Evolutionary conservation across 2,888 invertebrate genomes (phyloP), one percentile per base, ranked within the genome.

Genomic region (Aquatica leii): DNA sequence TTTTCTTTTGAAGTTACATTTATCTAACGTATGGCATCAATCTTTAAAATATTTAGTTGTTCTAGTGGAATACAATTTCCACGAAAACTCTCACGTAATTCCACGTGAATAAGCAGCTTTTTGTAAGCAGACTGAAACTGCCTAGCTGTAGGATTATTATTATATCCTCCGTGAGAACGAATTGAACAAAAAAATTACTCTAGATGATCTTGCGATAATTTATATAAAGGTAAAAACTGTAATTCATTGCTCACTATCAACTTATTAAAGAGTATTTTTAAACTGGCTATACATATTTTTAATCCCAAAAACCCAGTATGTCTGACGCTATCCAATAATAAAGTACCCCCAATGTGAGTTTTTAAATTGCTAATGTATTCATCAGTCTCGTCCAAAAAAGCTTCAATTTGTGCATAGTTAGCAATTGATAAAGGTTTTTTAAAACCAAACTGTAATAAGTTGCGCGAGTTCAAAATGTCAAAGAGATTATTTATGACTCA

Each of bases 291-390:
- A 12, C 40, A 40, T 3, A 6, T 12, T 40, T 40, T 40, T 8
- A 40, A n/a, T 40, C 40, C 40, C n/a, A 40, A 40, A 40, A 40
- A 40, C n/a, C 40, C 40, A 11, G 12, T n/a, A 12, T 40, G 40
- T 31, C 34, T 31, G 9, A 6, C 9, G 34, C 34, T 31, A 9
- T 31, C 34, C 9, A 31, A 31, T 50, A 11, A 50, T 8, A 15
- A 6, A 8, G 15, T 14, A 50, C 9, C 15, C 21, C 21, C 50
- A 24, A 24, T 46, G 6, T 15, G 6, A n/a, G 46, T 46, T 20
- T 46, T 46, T 2, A 46, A 11, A 9, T 2, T 9, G 9, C 34
- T 31, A 20, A 48, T 20, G 21, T 48, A 48, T 21, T 6, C 12
- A 48, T 21, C 48, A 5, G 21, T 11, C 21, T 18, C 48, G 21